Evolutionary conservation across 2,113 vertebrate genomes (phyloP), one percentile per base, ranked within the genome.

Genomic region (Eonycteris spelaea): DNA sequence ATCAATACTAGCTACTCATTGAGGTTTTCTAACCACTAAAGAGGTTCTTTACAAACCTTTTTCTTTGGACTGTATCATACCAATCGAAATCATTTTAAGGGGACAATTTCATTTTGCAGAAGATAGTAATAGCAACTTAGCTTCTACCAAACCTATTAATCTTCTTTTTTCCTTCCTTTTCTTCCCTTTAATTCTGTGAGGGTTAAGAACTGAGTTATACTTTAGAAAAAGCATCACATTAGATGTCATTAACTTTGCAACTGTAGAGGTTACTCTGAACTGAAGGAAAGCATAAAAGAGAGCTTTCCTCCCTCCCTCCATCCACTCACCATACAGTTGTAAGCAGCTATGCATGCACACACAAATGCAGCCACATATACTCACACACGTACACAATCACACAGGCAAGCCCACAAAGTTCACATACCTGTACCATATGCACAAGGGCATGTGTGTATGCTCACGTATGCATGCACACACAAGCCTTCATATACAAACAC

Each of bases 181-280:
- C 61, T 80, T 85, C 53, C 28, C 53, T 97, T 78, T 83, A 86
- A 82, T 89, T 97, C 92, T 78, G n/a, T 65, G 43, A 68, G 15
- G 8, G n/a, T 55, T 55, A 65, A 82, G 28, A 73, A 87, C 73
- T 45, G 35, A 92, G 22, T 59, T 33, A 57, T 19, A 24, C 11
- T 68, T 91, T 65, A 75, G 70, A 48, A 70, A 84, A 87, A 80
- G n/a, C 24, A 59, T 10, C 59, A 48, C 10, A 4, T 51, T 53
- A 96, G 16, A 92, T 35, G 22, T 51, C 24, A 40, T 65, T 48
- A 43, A 70, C 51, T 79, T 48, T 57, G 73, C 45, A 70, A 57
- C 45, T 51, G 3, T 5, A 51, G 75, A 18, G 40, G 51, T n/a
- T 93, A 40, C 28, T 30, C 43, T 24, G 59, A 57, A 35, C 40